Conservation (phyloP, 1,140 invertebrate species). For the Danaus melanippus region DNA sequence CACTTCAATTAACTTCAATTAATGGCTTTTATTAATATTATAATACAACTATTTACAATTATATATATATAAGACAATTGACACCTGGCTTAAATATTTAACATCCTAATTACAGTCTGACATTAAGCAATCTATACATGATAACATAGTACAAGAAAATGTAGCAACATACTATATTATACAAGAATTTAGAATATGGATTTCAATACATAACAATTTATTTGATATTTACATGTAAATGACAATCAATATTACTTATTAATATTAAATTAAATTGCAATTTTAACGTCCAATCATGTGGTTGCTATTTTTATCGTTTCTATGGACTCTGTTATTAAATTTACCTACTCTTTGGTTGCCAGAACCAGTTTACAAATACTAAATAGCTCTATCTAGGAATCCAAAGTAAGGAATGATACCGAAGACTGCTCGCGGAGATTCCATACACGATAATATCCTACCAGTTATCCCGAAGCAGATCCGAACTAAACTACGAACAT, state of each 20-base stretch:
- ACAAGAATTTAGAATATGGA: conserved; percentile 9
- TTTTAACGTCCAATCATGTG: not conserved
- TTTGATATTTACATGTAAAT: not conserved
- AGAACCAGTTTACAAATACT: not conserved
- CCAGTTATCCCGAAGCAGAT: not conserved
- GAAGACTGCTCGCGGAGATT: conserved; percentile 9
- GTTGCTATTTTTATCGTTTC: too few relatives aligned
- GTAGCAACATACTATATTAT: conserved; percentile 5
- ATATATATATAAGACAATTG: conserved; percentile 14
- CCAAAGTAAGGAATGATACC: conserved; percentile 7
- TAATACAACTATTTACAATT: conserved; percentile 16
- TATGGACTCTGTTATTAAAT: not conserved
- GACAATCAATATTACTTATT: not conserved
- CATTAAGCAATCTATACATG: conserved; percentile 8
- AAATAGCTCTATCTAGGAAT: conserved; percentile 7
- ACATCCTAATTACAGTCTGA: conserved; percentile 15
- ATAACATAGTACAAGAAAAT: conserved; percentile 7
- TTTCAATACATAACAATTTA: conserved; percentile 7
- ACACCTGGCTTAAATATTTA: conserved; percentile 12
- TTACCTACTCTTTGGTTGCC: conserved; percentile 17
- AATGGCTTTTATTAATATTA: conserved; percentile 8
- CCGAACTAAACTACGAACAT: not conserved
- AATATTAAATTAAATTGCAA: conserved; percentile 7
- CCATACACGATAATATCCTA: conserved; percentile 1
- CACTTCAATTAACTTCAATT: not conserved